Evolutionary conservation across 1,140 invertebrate genomes (phyloP).

Genomic region (Drosophila watanabei): DNA sequence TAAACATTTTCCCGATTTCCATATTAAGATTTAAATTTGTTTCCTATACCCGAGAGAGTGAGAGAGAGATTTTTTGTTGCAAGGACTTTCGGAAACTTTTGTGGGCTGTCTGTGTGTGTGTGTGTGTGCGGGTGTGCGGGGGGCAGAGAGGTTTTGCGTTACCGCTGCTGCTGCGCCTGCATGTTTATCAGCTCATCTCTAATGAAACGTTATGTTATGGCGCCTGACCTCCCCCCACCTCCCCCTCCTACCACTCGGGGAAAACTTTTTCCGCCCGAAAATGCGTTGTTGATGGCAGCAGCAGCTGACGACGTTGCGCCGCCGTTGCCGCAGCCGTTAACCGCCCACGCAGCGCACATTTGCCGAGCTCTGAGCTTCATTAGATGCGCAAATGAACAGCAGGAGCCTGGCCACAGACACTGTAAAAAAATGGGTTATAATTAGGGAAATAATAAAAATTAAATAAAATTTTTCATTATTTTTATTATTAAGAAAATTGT

Average conservation of each 20-base stretch:
- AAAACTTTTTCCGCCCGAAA: conserved; percentile 66
- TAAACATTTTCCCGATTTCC: background rate
- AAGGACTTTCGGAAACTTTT: conserved; percentile 23
- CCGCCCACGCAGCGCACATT: conserved; percentile 79
- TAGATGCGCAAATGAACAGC: conserved; percentile 78
- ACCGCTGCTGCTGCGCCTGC: conserved; percentile 47
- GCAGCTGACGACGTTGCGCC: conserved; percentile 27
- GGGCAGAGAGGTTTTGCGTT: background rate
- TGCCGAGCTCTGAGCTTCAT: conserved; percentile 72
- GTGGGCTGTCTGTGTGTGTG: conserved; percentile 9
- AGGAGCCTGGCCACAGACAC: conserved; percentile 6
- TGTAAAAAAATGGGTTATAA: background rate
- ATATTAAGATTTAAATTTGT: conserved; percentile 1
- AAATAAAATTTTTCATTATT: too few species aligned
- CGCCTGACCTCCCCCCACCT: background rate
- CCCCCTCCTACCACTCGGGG: conserved; percentile 11
- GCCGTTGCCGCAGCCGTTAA: conserved; percentile 58
- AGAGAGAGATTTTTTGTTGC: background rate
- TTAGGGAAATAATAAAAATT: too few species aligned
- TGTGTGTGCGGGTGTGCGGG: background rate
- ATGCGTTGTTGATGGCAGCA: conserved; percentile 38
- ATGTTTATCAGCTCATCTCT: conserved; percentile 79
- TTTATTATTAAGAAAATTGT: too few species aligned
- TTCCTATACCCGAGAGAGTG: background rate
- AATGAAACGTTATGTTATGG: conserved; percentile 79